Evolutionary conservation across 2,113 vertebrate species (phyloP), one percentile per base, ranked within the genome.

Genomic region (Callospermophilus lateralis): DNA sequence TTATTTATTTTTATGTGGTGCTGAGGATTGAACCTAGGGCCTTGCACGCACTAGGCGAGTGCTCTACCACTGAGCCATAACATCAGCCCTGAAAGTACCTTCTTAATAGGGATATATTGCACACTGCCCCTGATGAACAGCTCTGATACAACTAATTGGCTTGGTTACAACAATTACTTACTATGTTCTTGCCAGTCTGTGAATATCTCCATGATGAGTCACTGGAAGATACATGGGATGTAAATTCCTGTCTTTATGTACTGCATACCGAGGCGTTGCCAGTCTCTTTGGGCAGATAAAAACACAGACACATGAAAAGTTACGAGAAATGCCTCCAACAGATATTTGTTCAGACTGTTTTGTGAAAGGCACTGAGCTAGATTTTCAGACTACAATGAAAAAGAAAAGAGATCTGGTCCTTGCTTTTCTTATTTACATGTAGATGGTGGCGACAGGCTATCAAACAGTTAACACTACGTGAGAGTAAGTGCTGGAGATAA

Each of bases 201-300:
- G 74, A 91, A 24, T 83, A 90, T 76, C 80, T 96, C 68, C 53
- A n/a, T 32, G 63, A 58, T 86, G 86, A 94, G 34, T 94, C 78
- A 96, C 61, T 96, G n/a, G 34, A 94, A 81, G 53, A 78, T 79
- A 86, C 12, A 42, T 51, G 22, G 79, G 80, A 87, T 85, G 84
- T 53, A 96, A 92, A 92, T 92, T 93, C 61, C 48, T 91, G n/a
- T 89, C 42, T 93, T 92, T 96, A 37, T 51, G 76, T 76, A 68
- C 30, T 74, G 1, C 19, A 24, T 61, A 68, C 73, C 84, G 48
- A 85, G 30, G 72, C 72, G 53, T 68, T 94, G 42, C n/a, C 37
- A 73, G 11, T 73, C 20, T 83, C 84, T 78, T 55, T 73, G 55
- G 79, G 24, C 26, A 84, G 84, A 83, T 86, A 76, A 74, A 90